Percentiles rank a stretch among this genome's conserved stretches.
Conservation (phyloP, 2,113 vertebrate genomes). For the Muscicapa adusta region DNA sequence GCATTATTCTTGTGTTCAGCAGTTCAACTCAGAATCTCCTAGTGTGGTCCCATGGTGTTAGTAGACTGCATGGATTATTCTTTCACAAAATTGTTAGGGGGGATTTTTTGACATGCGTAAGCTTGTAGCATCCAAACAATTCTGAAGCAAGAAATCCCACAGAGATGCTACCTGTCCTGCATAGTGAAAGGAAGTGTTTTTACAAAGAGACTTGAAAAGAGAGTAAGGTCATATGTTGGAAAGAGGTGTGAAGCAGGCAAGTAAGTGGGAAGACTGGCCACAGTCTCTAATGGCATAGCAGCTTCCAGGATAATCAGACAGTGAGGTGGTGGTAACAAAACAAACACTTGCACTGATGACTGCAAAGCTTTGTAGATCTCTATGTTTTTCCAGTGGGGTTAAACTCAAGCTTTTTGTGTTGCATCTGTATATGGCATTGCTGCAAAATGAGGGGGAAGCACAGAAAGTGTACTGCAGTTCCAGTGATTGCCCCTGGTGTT, state of each 20-base stretch:
- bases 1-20: not conserved
- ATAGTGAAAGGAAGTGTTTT: not conserved
- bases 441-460: not conserved
- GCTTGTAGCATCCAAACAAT: not conserved
- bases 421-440: not conserved
- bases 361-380: not conserved
- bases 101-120: not conserved
- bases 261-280: not conserved
- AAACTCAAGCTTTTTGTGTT: not conserved
- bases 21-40: not conserved
- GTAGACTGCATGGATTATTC: not conserved
- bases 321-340: not conserved
- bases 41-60: not conserved
- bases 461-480: not conserved
- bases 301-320: not conserved
- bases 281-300: not conserved
- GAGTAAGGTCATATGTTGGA: not conserved
- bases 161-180: fast-evolving
- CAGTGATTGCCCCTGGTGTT: not conserved
- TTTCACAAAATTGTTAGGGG: not conserved
- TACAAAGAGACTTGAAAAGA: not conserved
- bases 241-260: not conserved
- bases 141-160: not conserved
- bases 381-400: not conserved
- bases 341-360: not conserved